phyloP scores from a whole-genome alignment of 2,113 vertebrate genomes.

The Crotalus horridus region DNA sequence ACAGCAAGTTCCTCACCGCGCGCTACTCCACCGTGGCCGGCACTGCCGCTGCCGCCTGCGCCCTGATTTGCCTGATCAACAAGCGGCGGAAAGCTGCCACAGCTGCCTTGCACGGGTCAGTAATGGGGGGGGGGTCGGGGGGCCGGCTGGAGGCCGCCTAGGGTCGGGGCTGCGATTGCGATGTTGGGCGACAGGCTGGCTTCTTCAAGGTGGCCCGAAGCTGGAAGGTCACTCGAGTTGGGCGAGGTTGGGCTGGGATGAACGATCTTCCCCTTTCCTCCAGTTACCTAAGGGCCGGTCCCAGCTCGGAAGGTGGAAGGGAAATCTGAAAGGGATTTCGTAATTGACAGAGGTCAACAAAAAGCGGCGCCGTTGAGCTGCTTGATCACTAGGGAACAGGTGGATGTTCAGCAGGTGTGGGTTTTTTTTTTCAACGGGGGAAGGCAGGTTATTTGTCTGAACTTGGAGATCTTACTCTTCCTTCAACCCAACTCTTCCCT shows the following conservation, averaged over 20 bases:
- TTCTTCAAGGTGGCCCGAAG: neutral
- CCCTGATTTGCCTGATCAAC: constrained; percentile 77
- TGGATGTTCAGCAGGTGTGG: neutral
- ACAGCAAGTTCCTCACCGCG: constrained; percentile 87
- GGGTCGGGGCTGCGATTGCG: neutral
- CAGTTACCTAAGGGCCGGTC: neutral
- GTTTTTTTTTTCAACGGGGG: neutral
- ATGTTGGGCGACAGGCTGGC: neutral
- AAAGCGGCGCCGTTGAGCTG: neutral
- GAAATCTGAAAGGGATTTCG: neutral
- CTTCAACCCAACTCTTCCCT: neutral
- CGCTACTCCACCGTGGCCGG: constrained; percentile 83
- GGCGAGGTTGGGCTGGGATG: neutral
- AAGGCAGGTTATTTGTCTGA: neutral
- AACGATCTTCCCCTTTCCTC: neutral
- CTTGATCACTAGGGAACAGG: neutral
- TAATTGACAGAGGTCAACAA: neutral
- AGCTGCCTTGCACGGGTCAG: constrained; percentile 1
- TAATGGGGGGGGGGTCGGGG: neutral
- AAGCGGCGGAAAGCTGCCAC: constrained; percentile 66
- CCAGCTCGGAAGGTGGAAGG: neutral
- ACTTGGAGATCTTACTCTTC: neutral
- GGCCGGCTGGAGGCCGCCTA: no score
- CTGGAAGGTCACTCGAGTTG: neutral
- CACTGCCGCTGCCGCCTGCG: constrained; percentile 71